phyloP scores from a whole-genome alignment of 2,113 vertebrate species.

The Pachyramphus minor region DNA sequence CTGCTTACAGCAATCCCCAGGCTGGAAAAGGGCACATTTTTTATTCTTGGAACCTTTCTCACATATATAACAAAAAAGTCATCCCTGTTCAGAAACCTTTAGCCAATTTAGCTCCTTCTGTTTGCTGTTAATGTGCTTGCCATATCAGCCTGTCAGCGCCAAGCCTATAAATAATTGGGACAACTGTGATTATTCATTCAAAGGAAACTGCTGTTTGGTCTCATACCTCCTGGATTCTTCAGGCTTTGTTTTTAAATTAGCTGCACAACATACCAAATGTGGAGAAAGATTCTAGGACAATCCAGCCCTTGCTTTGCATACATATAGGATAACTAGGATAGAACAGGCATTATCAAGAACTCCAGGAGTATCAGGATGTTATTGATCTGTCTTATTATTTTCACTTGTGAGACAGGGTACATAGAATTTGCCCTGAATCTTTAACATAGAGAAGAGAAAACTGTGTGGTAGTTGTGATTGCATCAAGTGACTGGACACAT shows the following conservation, averaged over 20 bases:
- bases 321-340: fast-evolving
- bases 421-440: background rate
- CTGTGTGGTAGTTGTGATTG: background rate
- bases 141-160: background rate
- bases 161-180: conserved; percentile 16
- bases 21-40: conserved; percentile 20
- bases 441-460: background rate
- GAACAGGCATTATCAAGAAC: background rate
- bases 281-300: background rate
- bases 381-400: background rate
- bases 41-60: conserved; percentile 39
- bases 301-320: background rate
- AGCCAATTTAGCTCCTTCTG: conserved; percentile 54
- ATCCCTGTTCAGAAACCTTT: background rate
- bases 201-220: background rate
- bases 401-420: background rate
- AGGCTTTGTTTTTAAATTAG: background rate
- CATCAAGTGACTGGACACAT: background rate
- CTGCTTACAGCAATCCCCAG: background rate
- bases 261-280: background rate
- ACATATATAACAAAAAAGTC: background rate
- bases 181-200: conserved; percentile 34
- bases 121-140: conserved; percentile 39
- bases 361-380: background rate
- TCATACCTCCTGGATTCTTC: conserved; percentile 5